Evolutionary conservation across 1,140 invertebrate species (phyloP).

Genomic region (Cylas formicarius): DNA sequence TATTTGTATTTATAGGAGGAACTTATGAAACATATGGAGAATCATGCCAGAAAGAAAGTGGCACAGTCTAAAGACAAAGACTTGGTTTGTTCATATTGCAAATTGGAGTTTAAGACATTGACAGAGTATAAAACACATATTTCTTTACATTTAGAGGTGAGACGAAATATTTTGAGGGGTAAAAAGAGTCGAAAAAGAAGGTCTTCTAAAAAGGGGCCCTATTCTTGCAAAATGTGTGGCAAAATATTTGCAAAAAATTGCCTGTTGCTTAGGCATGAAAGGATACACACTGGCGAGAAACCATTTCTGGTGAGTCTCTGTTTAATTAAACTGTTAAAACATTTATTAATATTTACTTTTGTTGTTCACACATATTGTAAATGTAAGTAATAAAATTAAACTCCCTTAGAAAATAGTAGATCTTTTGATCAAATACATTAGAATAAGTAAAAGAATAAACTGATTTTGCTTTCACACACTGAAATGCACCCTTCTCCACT

Average conservation of each 20-base stretch:
- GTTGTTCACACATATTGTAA: constrained; percentile 7
- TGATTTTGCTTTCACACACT: too few relatives aligned
- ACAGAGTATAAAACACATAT: constrained; percentile 42
- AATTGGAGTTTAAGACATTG: constrained; percentile 29
- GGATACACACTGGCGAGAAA: constrained; percentile 60
- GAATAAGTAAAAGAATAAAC: too few relatives aligned
- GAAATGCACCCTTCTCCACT: too few relatives aligned
- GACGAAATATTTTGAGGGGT: constrained; percentile 15
- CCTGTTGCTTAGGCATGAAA: constrained; percentile 51
- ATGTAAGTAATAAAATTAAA: too few relatives aligned
- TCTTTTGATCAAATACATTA: too few relatives aligned
- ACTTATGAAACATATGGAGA: constrained; percentile 47
- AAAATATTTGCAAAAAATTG: constrained; percentile 54
- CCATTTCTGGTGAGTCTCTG: constrained; percentile 49
- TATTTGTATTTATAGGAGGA: constrained; percentile 42
- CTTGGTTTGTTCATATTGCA: constrained; percentile 34
- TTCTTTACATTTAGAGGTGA: constrained; percentile 49
- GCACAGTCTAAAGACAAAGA: constrained; percentile 13
- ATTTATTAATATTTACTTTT: background rate
- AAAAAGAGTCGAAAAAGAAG: constrained; percentile 21
- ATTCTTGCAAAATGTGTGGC: constrained; percentile 47
- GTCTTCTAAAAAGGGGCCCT: constrained; percentile 18
- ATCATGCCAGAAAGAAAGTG: constrained; percentile 42
- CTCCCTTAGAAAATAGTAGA: too few relatives aligned
- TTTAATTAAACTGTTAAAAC: constrained; percentile 1